Percentiles rank a stretch among this genome's conserved stretches.
Conservation (phyloP, 2,113 vertebrate species). For the Nesogale talazaci region DNA sequence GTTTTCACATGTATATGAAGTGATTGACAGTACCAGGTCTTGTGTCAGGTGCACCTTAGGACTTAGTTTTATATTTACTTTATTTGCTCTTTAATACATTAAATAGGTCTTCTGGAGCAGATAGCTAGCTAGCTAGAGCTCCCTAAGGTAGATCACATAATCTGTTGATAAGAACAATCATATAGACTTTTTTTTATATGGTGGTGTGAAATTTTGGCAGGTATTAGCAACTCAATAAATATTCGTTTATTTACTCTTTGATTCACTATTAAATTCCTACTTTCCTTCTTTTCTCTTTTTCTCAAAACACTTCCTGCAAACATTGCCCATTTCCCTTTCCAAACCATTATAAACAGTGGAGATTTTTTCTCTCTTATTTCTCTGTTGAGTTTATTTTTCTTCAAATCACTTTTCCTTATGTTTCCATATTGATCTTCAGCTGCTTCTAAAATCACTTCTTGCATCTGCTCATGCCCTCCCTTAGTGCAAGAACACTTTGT, state of each 20-base stretch:
- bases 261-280: background rate
- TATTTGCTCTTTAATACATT: too few relatives aligned
- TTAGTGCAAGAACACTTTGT: too few relatives aligned
- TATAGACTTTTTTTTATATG: accelerated
- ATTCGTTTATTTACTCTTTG: background rate
- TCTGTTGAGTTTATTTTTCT: slow-evolving; percentile 14
- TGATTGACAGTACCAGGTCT: too few relatives aligned
- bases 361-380: background rate
- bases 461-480: background rate
- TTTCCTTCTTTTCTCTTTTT: background rate
- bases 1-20: too few relatives aligned
- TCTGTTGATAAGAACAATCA: background rate
- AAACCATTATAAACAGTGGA: slow-evolving; percentile 1
- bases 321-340: background rate
- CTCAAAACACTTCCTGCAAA: slow-evolving; percentile 13
- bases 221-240: background rate
- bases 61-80: too few relatives aligned
- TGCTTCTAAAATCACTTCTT: too few relatives aligned
- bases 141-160: background rate
- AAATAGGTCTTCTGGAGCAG: too few relatives aligned
- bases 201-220: background rate
- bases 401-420: background rate
- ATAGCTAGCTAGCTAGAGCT: too few relatives aligned
- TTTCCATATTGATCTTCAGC: background rate
- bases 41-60: too few relatives aligned